Percentiles rank a stretch among this genome's conserved stretches.
These are phyloP conservation scores for Coelogynopora nodosa DNA, from an alignment of 2,888 invertebrate species.

Conservation along the genomic window DNA sequence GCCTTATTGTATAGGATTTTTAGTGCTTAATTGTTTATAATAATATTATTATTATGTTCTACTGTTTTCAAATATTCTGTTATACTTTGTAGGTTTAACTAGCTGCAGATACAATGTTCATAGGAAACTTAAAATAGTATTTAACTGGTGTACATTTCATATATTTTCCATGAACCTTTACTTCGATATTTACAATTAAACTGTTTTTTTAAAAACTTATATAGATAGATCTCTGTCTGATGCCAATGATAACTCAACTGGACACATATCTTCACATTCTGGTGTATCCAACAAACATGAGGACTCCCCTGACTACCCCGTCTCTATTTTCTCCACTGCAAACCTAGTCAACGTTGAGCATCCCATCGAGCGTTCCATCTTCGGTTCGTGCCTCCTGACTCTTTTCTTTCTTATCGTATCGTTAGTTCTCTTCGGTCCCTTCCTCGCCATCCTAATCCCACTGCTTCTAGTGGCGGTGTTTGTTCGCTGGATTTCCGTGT, in stretches of 20 bases:
- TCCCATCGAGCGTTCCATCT: slow-evolving; percentile 61
- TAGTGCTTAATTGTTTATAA: too few relatives aligned
- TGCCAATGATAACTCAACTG: neutral
- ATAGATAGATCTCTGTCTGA: too few relatives aligned
- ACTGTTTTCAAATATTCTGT: too few relatives aligned
- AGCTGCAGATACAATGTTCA: too few relatives aligned
- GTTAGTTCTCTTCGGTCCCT: slow-evolving; percentile 62
- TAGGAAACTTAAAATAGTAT: too few relatives aligned
- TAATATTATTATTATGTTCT: too few relatives aligned
- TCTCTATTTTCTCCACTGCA: neutral
- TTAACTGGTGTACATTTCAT: too few relatives aligned
- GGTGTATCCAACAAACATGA: neutral
- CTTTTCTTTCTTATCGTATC: slow-evolving; percentile 57
- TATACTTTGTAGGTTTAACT: too few relatives aligned
- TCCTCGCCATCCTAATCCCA: slow-evolving; percentile 59
- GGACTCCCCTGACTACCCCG: neutral
- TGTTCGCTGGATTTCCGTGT: slow-evolving; percentile 50
- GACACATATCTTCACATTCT: neutral
- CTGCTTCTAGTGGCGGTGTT: slow-evolving; percentile 59
- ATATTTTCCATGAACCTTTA: too few relatives aligned
- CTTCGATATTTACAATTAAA: too few relatives aligned
- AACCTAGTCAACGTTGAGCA: slow-evolving; percentile 53
- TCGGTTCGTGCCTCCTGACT: slow-evolving; percentile 51
- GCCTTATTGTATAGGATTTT: too few relatives aligned
- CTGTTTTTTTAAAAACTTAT: too few relatives aligned